Evolutionary conservation across 2,888 invertebrate species (phyloP).

Genomic region (Andrena praecox): DNA sequence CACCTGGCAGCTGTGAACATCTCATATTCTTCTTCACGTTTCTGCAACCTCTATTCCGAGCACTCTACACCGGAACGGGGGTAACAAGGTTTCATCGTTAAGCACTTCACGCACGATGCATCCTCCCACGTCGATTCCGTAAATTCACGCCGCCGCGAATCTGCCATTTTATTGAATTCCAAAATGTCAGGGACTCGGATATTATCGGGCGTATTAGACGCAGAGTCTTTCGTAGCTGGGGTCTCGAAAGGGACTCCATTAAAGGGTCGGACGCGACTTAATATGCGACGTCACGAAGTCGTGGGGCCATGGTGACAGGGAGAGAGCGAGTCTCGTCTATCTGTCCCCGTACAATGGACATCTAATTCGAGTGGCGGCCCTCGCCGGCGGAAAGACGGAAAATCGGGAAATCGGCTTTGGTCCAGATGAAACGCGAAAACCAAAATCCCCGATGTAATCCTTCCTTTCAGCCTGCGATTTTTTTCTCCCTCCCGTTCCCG

Average conservation of each 20-base stretch:
- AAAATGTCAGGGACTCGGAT: constrained; percentile 43
- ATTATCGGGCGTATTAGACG: constrained; percentile 76
- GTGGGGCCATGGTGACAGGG: constrained; percentile 45
- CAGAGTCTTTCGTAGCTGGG: constrained; percentile 62
- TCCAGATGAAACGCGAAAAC: constrained; percentile 83
- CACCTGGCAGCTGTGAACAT: no score
- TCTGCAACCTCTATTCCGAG: no score
- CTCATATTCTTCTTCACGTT: no score
- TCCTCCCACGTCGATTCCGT: background rate
- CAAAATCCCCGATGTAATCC: constrained; percentile 85
- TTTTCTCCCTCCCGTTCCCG: constrained; percentile 61
- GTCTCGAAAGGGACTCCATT: constrained; percentile 72
- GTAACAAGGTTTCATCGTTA: background rate
- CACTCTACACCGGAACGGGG: no score
- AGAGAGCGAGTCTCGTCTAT: constrained; percentile 56
- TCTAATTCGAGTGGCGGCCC: constrained; percentile 79
- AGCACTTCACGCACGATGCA: constrained; percentile 2
- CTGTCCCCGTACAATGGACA: constrained; percentile 77
- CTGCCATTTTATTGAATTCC: constrained; percentile 44
- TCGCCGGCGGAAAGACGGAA: constrained; percentile 75
- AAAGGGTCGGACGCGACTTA: constrained; percentile 79
- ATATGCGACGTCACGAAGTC: constrained; percentile 82
- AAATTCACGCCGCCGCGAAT: background rate
- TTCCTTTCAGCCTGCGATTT: constrained; percentile 81
- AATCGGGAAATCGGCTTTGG: constrained; percentile 85